Conservation (phyloP, 2,888 invertebrate genomes). For the Micoletzkya japonica region DNA sequence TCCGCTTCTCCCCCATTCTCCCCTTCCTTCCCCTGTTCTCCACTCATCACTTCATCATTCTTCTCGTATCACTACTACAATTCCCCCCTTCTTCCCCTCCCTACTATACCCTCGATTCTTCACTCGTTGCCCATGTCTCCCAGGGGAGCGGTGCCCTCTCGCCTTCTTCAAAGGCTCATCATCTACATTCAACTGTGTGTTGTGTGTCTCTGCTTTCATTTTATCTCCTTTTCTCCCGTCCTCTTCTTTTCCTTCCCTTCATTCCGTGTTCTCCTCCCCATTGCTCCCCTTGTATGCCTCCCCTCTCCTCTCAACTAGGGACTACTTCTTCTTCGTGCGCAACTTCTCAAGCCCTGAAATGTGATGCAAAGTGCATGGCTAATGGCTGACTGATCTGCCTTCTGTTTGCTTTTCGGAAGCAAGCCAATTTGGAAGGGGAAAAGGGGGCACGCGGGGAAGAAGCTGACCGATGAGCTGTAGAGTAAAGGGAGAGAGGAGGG, state of each 20-base stretch:
- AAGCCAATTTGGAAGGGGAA: too few species aligned
- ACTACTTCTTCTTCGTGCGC: too few species aligned
- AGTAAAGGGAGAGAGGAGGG: too few species aligned
- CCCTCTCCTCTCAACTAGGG: too few species aligned
- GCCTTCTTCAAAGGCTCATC: background rate
- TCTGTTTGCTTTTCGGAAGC: too few species aligned
- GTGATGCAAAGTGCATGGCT: too few species aligned
- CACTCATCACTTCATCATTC: background rate
- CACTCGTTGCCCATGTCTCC: constrained; percentile 1
- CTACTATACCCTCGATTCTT: background rate
- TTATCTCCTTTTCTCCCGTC: background rate
- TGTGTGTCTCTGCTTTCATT: background rate
- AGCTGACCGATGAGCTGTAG: too few species aligned
- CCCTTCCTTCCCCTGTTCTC: background rate
- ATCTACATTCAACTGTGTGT: background rate
- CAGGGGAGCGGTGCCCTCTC: constrained; percentile 7
- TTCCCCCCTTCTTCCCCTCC: background rate
- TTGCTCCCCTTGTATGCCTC: background rate
- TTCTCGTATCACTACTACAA: background rate
- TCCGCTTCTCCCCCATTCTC: too few species aligned
- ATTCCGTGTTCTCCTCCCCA: background rate
- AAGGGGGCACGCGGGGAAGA: too few species aligned
- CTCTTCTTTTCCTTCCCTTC: background rate
- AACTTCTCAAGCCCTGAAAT: too few species aligned
- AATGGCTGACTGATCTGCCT: too few species aligned